Conservation (phyloP, 2,888 invertebrate species). For the Daptonema setosum region DNA sequence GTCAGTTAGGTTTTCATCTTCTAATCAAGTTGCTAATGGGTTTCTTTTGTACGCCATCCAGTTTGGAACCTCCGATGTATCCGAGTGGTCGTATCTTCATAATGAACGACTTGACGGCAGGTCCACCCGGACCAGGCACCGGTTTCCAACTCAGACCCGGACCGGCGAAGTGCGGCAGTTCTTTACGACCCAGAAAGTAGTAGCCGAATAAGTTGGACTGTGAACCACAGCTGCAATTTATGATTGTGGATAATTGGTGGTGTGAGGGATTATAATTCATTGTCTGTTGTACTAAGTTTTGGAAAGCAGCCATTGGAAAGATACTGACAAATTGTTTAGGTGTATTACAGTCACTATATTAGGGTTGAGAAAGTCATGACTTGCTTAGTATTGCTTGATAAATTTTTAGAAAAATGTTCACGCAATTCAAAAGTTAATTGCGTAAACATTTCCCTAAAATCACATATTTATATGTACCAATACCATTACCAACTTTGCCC, state of each 20-base stretch:
- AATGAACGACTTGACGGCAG: too few relatives aligned
- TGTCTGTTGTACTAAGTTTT: too few relatives aligned
- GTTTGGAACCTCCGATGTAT: conserved; percentile 6
- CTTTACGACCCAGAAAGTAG: conserved; percentile 9
- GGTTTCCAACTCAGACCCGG: conserved; percentile 9
- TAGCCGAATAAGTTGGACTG: conserved; percentile 7
- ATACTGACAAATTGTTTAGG: too few relatives aligned
- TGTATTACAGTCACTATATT: too few relatives aligned
- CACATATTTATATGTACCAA: too few relatives aligned
- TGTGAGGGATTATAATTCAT: too few relatives aligned
- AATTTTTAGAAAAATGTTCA: background rate
- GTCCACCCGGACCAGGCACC: conserved; percentile 9
- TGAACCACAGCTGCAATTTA: conserved; percentile 7
- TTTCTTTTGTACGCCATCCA: background rate
- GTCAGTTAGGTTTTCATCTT: too few relatives aligned
- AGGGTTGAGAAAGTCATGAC: too few relatives aligned
- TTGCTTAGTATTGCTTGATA: background rate
- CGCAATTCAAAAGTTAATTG: background rate
- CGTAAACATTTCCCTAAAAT: too few relatives aligned
- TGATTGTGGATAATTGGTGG: background rate
- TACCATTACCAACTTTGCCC: conserved; percentile 2
- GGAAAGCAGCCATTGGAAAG: too few relatives aligned
- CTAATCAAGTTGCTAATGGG: too few relatives aligned
- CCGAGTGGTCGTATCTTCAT: conserved; percentile 8
- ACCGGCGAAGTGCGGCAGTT: conserved; percentile 9